Base-by-base conservation (phyloP, 2,888 invertebrate species). In the Perizoma affinitatum region DNA sequence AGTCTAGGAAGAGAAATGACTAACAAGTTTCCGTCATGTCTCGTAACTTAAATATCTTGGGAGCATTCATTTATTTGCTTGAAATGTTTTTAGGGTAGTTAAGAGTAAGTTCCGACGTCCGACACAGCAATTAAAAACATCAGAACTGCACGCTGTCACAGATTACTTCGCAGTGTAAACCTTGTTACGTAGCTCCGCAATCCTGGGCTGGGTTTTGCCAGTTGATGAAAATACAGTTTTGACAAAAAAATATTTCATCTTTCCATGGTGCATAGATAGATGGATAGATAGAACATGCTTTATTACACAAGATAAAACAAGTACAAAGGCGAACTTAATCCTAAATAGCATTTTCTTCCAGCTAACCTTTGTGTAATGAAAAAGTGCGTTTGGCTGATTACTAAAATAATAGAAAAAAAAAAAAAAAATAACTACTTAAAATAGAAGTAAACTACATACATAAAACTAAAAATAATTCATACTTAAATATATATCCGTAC, bases 101-200 rank as follows among this genome's bases (percentile, higher is more conserved):
- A 44, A 52, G 45, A 49, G 61, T 49, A 55, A 60, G 56, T 63
- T 63, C 47, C 44, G 50, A 49, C 54, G 54, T 57, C 63, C 63
- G 62, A 61, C 63, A 57, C 49, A 52, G 59, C 59, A 61, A 64
- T 67, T 65, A 67, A 61, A 50, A 58, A 57, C 61, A 57, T 64
- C 53, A 61, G 54, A 61, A 54, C 64, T 53, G 59, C 57, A 43
- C 40, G 44, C 55, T 34, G 38, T 8, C 50, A 40, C 49, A 58
- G 58, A 49, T 34, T 48, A 38, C 38, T 43, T 10, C 6, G 11
- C 22, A 49, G 54, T 54, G n/a, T 0, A 35, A 41, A 42, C 6
- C 40, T 59, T 52, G 43, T 40, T 53, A 38, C 51, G 52, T 44
- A 22, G 9, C 36, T 43, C 35, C 36, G 40, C 45, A 34, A 45